Evolutionary conservation across 2,113 vertebrate genomes (phyloP), one percentile per base, ranked within the genome.

Genomic region (Strix aluco): DNA sequence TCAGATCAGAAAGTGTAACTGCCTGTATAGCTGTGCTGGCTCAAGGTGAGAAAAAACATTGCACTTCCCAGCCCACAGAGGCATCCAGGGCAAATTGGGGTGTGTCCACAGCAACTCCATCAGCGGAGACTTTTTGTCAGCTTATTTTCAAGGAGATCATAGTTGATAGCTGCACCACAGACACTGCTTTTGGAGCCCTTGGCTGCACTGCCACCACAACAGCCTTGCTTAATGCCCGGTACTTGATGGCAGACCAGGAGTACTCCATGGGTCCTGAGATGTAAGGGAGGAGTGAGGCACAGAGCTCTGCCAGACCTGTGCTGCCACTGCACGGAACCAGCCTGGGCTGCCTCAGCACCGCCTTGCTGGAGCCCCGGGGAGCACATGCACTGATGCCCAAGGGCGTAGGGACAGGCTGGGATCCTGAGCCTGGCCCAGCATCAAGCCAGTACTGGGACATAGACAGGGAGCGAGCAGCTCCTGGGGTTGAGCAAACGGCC

Each of bases 1-100:
- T 88, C 58, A 47, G 23, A 30, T 73, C 44, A 90, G 80, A 86
- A 92, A 83, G 66, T 20, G 8, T 25, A 86, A 90, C 54, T 66
- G 71, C 42, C 32, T 69, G 6, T n/a, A 38, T 2, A 73, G 67
- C 7, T 81, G 55, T 26, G 44, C 34, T 86, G 58, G 36, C 62
- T 75, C 54, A 49, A 19, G 13, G 27, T 86, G 71, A 66, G 67
- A 61, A 77, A 81, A 86, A 73, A 18, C 14, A 20, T 40, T 7
- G 1, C 57, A 23, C 32, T 72, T 90, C 30, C 66, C 20, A 84
- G 72, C 47, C 59, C 59, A 22, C 2, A 2, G 54, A 89, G 51
- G 18, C 0, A 0, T 10, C 32, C 58, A 1, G 1, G 29, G 29
- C 47, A 84, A 89, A 78, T 1, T 5, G 75, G n/a, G 26, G 18